Conservation (phyloP, 2,113 vertebrate genomes). For the Gracilinanus agilis region DNA sequence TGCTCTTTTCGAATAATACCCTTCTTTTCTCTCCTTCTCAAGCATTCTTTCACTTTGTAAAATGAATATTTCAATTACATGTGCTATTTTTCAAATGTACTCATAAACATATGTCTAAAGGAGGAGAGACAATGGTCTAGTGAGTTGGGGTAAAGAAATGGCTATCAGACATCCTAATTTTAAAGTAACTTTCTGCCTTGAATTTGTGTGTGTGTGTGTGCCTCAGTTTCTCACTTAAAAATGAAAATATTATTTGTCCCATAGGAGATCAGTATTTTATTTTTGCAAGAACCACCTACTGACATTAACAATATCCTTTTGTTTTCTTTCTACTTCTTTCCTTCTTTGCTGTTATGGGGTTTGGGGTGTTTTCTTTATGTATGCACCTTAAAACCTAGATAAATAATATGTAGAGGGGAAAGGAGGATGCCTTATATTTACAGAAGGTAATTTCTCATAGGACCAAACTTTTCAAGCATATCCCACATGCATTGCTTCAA, state of each 20-base stretch:
- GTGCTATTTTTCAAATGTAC: constrained; percentile 74
- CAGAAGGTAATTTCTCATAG: constrained; percentile 79
- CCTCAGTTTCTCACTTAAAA: constrained; percentile 39
- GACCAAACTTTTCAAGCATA: constrained; percentile 79
- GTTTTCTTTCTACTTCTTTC: constrained; percentile 78
- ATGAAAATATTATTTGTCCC: constrained; percentile 16
- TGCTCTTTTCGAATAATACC: constrained; percentile 69
- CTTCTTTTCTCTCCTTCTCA: constrained; percentile 78
- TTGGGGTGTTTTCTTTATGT: constrained; percentile 41
- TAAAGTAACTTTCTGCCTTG: neutral
- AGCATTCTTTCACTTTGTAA: constrained; percentile 79
- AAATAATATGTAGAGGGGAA: constrained; percentile 78
- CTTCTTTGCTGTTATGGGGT: constrained; percentile 76
- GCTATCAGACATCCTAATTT: constrained; percentile 44
- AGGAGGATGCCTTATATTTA: constrained; percentile 77
- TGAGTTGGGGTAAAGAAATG: constrained; percentile 45
- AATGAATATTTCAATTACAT: constrained; percentile 72
- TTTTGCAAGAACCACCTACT: constrained; percentile 51
- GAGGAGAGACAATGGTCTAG: constrained; percentile 67
- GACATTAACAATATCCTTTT: constrained; percentile 17
- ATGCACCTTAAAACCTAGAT: constrained; percentile 79
- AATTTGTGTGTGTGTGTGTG: neutral
- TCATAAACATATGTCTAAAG: constrained; percentile 70
- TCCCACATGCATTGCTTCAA: constrained; percentile 76
- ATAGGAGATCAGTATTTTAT: neutral